Evolutionary conservation across 2,113 vertebrate species (phyloP), one percentile per base, ranked within the genome.

Genomic region (Canis aureus): DNA sequence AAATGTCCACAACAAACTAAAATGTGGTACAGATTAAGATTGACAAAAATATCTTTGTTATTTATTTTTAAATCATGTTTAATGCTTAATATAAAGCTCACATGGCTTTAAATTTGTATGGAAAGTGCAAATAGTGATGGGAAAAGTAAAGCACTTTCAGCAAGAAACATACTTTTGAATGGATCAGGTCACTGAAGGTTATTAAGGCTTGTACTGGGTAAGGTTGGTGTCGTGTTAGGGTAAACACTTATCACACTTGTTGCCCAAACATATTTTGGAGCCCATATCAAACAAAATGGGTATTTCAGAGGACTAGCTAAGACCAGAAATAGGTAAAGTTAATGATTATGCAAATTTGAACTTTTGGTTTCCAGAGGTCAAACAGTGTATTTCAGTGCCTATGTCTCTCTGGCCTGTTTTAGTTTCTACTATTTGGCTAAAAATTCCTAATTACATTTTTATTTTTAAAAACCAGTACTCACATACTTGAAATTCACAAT

Each of bases 211-310:
- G 1, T 35, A 59, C 53, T 6, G 0, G 8, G 43, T 66, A 25
- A 94, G 71, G 17, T 1, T 86, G 29, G 20, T 87, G 20, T 93
- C 51, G 35, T 91, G 59, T 97, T 91, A 94, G 86, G 32, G 67
- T 95, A 97, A 97, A 97, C 60, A 95, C 71, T 83, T 86, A 76
- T 89, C 55, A 71, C 2, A 0, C 23, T 71, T 98, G 91, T 98
- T 97, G 91, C 62, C 79, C 82, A 97, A 98, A 98, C 62, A 98
- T 89, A 84, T 93, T 87, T 97, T 84, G 69, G 82, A 96, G 79
- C 57, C 71, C 94, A 97, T 35, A 97, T 96, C 97, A 98, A 97
- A 97, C 94, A 97, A 93, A 85, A 80, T 80, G 53, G 2, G 19
- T 69, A 74, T 89, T 96, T 93, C 73, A 93, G 94, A 87, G 92